Base-by-base conservation (phyloP, 2,797 vertebrate genomes). In the Manis crassicaudata region DNA sequence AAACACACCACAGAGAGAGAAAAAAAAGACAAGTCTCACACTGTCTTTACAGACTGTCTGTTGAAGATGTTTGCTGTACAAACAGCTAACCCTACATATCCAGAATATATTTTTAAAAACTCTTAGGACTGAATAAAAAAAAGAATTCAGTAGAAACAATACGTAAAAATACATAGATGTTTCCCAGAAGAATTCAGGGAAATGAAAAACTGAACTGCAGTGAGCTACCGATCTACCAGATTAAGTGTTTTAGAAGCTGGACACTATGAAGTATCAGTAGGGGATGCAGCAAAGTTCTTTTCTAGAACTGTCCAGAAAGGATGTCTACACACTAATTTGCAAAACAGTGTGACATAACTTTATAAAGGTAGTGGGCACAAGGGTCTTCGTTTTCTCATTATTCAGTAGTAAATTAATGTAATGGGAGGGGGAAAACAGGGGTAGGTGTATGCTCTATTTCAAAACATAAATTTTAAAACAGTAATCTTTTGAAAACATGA, bases 371-470 rank as follows among this genome's bases (percentile, higher is more conserved):
- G 20, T 8, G 12, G 6, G 35, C 8, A 21, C 13, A 29, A 46
- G 23, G 32, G 27, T n/a, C 43, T 83, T 84, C 63, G 14, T 65
- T 56, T 90, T 84, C 40, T 92, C 63, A 35, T 70, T 84, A 35
- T 62, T 89, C 32, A 62, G 35, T 16, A 35, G 23, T 46, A 73
- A 77, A 54, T 43, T 40, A 7, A 46, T 46, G 46, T 46, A 2
- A 11, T 2, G 46, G 46, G 68, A 40, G 46, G 46, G 46, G 46
- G 11, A 46, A 12, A 46, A 12, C 2, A 10, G 46, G 46, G 46
- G 46, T 46, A 46, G 2, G 62, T 40, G 37, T 13, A 8, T 46
- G 25, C 80, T 79, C 32, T 89, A 10, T 46, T 77, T n/a, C 23
- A 83, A 12, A 35, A 25, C 50, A 29, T n/a, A 65, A 76, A 52